Percentiles rank a stretch among this genome's conserved stretches.
These are phyloP conservation scores for Anguilla megastoma DNA, from an alignment of 2,797 vertebrate species.

Conservation along the genomic window DNA sequence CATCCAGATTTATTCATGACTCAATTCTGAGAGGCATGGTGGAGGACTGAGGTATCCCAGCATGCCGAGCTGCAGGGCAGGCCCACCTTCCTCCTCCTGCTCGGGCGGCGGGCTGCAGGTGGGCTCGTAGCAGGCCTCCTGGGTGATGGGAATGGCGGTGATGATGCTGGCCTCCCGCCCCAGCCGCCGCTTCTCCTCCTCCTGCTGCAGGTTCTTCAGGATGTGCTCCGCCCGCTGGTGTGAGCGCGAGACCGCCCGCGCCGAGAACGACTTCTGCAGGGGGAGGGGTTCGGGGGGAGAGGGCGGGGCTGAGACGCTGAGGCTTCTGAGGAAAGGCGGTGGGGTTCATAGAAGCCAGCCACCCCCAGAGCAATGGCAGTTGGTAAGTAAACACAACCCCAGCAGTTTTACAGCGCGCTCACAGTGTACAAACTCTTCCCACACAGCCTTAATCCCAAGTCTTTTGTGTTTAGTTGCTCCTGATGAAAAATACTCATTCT, in stretches of 20 bases:
- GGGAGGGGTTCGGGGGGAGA: slow-evolving; percentile 24
- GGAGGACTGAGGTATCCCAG: background rate
- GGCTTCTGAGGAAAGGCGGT: background rate
- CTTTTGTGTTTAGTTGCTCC: background rate
- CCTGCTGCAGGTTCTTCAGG: slow-evolving; percentile 97
- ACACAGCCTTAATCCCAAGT: background rate
- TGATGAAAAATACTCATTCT: background rate
- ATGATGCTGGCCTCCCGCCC: slow-evolving; percentile 97
- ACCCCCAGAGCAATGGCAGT: background rate
- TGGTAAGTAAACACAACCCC: background rate
- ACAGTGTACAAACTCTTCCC: background rate
- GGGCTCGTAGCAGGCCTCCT: slow-evolving; percentile 96
- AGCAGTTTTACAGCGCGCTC: background rate
- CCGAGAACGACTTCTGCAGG: slow-evolving; percentile 94
- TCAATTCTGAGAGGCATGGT: background rate
- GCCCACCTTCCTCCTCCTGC: slow-evolving; percentile 96
- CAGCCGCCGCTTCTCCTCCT: slow-evolving; percentile 93
- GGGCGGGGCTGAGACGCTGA: background rate
- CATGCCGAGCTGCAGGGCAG: background rate
- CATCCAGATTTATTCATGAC: background rate
- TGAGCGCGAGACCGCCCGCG: slow-evolving; percentile 94
- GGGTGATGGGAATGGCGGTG: slow-evolving; percentile 94
- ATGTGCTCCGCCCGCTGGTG: slow-evolving; percentile 98
- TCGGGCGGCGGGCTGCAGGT: slow-evolving; percentile 92
- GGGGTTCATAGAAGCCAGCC: background rate